Percentiles rank a stretch among this genome's conserved stretches.
Evolutionary conservation across 2,888 invertebrate genomes (phyloP).

Genomic region (Tetrapedia diversipes): DNA sequence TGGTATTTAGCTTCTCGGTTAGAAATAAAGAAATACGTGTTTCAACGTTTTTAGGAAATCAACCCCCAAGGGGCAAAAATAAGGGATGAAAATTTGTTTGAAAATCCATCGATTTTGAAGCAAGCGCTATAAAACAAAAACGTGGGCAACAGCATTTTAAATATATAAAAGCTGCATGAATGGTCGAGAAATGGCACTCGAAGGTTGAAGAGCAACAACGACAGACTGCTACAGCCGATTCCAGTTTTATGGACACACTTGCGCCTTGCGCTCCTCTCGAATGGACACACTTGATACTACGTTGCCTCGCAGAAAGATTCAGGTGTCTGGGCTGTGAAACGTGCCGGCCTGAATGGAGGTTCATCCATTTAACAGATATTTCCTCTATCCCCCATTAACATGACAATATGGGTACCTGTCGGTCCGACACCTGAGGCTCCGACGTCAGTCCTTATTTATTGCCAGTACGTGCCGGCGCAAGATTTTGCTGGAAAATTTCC

Average conservation of each 20-base stretch:
- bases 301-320: constrained; percentile 33
- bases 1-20: too few species aligned
- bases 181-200: constrained; percentile 8
- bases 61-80: too few species aligned
- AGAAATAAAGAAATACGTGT: too few species aligned
- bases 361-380: constrained; percentile 77
- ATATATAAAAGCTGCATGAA: too few species aligned
- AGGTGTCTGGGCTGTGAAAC: constrained; percentile 72
- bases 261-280: constrained; percentile 34
- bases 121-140: too few species aligned
- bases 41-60: too few species aligned
- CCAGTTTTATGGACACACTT: constrained; percentile 39
- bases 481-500: constrained; percentile 34
- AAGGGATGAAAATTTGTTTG: too few species aligned
- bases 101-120: too few species aligned
- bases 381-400: constrained; percentile 78
- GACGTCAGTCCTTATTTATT: constrained; percentile 65
- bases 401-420: constrained; percentile 79
- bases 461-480: constrained; percentile 70
- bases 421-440: constrained; percentile 60
- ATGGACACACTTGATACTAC: constrained; percentile 49
- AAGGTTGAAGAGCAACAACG: neutral
- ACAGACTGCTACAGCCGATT: neutral
- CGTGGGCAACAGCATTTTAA: too few species aligned
- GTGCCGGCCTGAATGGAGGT: constrained; percentile 77